A percentile compares a stretch with the other conserved stretches of the same genome.
phyloP scores from a whole-genome alignment of 2,797 vertebrate species.

The Furcifer pardalis region DNA sequence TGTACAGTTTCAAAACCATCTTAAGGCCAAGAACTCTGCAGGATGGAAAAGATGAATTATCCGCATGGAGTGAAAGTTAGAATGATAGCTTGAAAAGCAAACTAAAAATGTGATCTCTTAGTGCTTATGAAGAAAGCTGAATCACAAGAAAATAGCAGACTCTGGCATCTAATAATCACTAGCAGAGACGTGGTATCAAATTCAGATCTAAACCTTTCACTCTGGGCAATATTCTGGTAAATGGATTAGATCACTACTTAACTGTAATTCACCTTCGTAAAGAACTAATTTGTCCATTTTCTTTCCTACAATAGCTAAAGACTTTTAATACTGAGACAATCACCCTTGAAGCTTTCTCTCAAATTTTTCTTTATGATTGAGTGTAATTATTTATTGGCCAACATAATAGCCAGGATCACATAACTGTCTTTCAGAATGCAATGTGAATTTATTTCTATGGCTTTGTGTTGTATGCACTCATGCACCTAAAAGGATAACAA shows the following conservation, averaged over 20 bases:
- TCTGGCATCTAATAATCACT: background rate
- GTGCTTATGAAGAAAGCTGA: background rate
- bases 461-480: rapidly evolving
- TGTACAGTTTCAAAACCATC: slow-evolving; percentile 12
- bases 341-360: background rate
- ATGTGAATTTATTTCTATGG: rapidly evolving
- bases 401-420: background rate
- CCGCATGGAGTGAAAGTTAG: background rate
- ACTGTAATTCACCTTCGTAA: background rate
- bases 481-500: background rate
- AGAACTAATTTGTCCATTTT: background rate
- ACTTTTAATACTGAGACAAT: background rate
- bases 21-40: background rate
- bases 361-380: background rate
- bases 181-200: background rate
- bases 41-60: background rate
- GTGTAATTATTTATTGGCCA: background rate
- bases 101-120: background rate
- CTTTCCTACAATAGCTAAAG: rapidly evolving
- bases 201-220: background rate
- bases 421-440: background rate
- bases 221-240: background rate
- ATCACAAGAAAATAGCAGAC: background rate
- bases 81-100: background rate
- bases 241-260: background rate